Conservation (phyloP, 2,113 vertebrate species). For the Myocastor coypus region DNA sequence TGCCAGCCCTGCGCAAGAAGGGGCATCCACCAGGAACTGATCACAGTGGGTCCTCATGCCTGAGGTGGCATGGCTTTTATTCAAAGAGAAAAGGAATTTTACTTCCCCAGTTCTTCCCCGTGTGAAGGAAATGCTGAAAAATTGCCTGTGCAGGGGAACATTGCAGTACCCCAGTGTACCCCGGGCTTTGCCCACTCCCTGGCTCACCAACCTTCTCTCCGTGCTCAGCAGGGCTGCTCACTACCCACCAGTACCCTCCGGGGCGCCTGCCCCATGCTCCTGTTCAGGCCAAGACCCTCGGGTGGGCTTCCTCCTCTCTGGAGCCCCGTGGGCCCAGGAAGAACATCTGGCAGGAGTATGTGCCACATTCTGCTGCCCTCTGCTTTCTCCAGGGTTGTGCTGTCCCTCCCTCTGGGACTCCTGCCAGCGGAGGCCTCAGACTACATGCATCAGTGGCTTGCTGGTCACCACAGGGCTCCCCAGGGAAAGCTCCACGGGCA, state of each 20-base stretch:
- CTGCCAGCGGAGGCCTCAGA: background rate
- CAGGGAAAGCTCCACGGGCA: background rate
- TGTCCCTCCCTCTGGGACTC: too few species aligned
- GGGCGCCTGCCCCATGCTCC: rapidly evolving
- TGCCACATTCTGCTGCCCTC: rapidly evolving
- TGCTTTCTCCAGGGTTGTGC: background rate
- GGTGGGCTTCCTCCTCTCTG: rapidly evolving
- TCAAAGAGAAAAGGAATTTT: background rate
- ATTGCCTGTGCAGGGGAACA: rapidly evolving
- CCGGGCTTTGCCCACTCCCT: rapidly evolving
- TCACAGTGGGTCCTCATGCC: background rate
- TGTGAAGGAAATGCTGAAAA: rapidly evolving
- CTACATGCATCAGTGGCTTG: background rate
- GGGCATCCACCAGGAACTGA: rapidly evolving
- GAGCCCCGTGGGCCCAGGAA: background rate
- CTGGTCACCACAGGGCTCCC: background rate
- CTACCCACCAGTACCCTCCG: rapidly evolving
- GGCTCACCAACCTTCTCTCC: rapidly evolving
- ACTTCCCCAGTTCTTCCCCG: too few species aligned
- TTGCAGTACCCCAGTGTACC: rapidly evolving
- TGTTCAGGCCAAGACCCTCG: rapidly evolving
- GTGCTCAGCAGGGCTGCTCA: background rate
- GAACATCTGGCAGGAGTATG: too few species aligned
- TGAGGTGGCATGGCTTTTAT: background rate
- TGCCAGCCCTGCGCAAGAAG: background rate